Percentiles rank a stretch among this genome's conserved stretches.
Evolutionary conservation across 2,113 vertebrate species (phyloP).

Genomic region (Aptenodytes patagonicus): DNA sequence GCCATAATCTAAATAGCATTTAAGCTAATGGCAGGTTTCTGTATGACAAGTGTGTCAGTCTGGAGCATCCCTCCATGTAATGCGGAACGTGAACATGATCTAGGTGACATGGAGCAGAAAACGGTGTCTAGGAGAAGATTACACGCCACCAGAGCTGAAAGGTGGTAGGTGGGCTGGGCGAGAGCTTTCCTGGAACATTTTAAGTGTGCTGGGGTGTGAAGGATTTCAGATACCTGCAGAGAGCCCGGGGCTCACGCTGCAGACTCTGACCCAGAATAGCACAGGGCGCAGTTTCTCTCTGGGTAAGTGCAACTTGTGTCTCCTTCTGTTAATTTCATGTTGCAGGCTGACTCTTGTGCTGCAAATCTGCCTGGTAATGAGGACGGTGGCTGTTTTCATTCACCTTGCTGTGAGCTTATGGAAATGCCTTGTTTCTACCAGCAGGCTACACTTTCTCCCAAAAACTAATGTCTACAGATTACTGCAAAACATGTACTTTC

Average conservation of each 20-base stretch:
- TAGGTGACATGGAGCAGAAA: neutral
- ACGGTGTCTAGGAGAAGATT: neutral
- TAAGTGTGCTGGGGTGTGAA: neutral
- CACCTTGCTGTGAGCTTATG: neutral
- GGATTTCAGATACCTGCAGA: neutral
- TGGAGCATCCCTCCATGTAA: neutral
- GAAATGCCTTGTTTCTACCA: neutral
- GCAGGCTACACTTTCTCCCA: neutral
- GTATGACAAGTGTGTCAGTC: neutral
- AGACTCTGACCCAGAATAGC: neutral
- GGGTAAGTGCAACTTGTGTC: neutral
- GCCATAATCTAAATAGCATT: neutral
- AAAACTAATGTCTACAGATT: neutral
- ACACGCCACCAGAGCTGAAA: neutral
- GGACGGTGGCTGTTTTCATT: neutral
- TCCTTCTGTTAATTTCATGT: neutral
- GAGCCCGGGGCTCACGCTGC: rapidly evolving
- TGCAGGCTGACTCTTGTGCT: neutral
- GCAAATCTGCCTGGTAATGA: neutral
- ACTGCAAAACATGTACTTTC: neutral
- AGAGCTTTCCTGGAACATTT: neutral
- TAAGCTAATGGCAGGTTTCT: neutral
- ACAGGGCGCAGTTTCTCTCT: neutral
- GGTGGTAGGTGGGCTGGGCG: neutral
- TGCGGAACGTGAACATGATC: neutral